These are phyloP conservation scores for Theristus sp. DNA, from an alignment of 2,888 invertebrate species.

Conservation along the genomic window DNA sequence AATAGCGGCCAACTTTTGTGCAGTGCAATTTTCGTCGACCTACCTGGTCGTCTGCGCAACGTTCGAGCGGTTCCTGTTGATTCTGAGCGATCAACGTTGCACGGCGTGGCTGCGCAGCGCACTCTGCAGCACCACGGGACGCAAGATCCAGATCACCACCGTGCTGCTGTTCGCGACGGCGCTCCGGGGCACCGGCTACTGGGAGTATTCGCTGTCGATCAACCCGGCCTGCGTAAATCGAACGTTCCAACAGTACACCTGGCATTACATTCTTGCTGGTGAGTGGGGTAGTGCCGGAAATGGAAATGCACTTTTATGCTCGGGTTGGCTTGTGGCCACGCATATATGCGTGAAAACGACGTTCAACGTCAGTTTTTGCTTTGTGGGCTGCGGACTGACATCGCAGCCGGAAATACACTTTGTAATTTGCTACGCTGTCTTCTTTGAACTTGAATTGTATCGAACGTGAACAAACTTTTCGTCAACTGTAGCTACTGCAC, in stretches of 20 bases:
- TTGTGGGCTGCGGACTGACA: too few relatives aligned
- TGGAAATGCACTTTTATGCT: too few relatives aligned
- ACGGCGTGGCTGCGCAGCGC: not conserved
- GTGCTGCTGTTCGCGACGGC: not conserved
- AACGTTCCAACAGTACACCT: not conserved
- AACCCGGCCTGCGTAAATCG: not conserved
- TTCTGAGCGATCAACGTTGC: slow-evolving; percentile 11
- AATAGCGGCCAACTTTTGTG: too few relatives aligned
- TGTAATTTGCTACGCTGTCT: too few relatives aligned
- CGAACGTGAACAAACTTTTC: too few relatives aligned
- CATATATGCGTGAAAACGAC: too few relatives aligned
- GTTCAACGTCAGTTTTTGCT: too few relatives aligned
- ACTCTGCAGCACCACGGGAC: not conserved
- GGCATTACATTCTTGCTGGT: not conserved
- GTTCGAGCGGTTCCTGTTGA: slow-evolving; percentile 17
- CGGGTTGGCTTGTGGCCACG: too few relatives aligned
- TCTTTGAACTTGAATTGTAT: too few relatives aligned
- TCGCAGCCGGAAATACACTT: too few relatives aligned
- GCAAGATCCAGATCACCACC: not conserved
- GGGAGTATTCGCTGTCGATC: not conserved
- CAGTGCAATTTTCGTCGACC: slow-evolving; percentile 22
- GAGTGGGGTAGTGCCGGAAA: not conserved
- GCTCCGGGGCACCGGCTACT: not conserved
- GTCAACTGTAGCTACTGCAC: too few relatives aligned
- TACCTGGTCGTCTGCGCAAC: slow-evolving; percentile 21